These are phyloP conservation scores for Drosophila putrida DNA, from an alignment of 2,888 invertebrate species.

Conservation along the genomic window DNA sequence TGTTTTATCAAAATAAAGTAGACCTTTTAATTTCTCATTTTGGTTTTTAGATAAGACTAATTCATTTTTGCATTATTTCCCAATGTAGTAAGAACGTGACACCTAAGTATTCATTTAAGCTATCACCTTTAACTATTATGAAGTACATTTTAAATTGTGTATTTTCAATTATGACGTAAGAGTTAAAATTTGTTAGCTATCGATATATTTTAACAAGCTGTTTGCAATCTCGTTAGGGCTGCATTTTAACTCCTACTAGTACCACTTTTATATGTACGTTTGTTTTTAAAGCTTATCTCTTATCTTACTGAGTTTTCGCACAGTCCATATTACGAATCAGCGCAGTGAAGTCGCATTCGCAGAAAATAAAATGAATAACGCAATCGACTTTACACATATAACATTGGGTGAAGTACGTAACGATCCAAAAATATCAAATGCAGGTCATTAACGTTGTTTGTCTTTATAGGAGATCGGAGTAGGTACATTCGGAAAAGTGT, in stretches of 20 bases:
- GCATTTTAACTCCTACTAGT: no score
- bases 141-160: no score
- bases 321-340: not conserved
- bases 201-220: not conserved
- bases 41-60: no score
- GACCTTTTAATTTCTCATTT: no score
- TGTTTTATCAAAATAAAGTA: no score
- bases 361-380: conserved; percentile 14
- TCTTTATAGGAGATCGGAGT: conserved; percentile 24
- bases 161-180: conserved; percentile 30
- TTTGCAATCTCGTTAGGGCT: no score
- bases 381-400: conserved; percentile 25
- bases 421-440: not conserved
- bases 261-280: no score
- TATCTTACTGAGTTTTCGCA: not conserved
- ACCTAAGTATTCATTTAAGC: no score
- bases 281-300: conserved; percentile 1
- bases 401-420: conserved; percentile 16
- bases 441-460: not conserved
- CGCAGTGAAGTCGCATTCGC: not conserved
- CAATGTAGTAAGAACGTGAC: no score
- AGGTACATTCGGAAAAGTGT: conserved; percentile 15
- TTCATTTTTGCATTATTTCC: no score
- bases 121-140: no score
- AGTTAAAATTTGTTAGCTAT: conserved; percentile 34